Base-by-base conservation (phyloP, 2,888 invertebrate species). In the Pseudococcus viburni region DNA sequence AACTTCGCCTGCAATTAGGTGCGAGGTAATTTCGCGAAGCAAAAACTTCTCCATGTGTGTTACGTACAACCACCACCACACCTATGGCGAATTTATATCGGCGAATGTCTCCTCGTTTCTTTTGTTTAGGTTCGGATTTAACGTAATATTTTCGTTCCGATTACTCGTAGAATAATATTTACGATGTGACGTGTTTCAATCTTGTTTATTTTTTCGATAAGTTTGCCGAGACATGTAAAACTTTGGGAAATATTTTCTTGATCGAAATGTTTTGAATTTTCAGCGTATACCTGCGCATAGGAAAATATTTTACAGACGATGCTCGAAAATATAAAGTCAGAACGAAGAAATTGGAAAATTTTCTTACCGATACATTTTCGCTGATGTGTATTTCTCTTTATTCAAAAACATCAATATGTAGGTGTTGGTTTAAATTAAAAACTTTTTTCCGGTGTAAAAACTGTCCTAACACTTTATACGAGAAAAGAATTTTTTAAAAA, bases 1-100 rank as follows among this genome's bases (percentile, higher is more conserved):
- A 80, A 42, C 80, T 80, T 80, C n/a, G 80, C 46, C 68, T 46
- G 80, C 80, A 80, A 46, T 80, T 80, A 80, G n/a, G 42, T 42
- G 26, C 68, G 33, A 73, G 80, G 73, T 39, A 80, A 80, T 42
- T 80, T 80, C 9, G 5, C 26, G 26, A 80, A 39, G 46, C 8
- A 80, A 80, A 80, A 80, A 80, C n/a, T 42, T 26, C 42, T 15
- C 4, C 46, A 3, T 39, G 39, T 39, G 39, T 26, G 12, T 9
- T 22, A 12, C 26, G 8, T 22, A 64, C 8, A 33, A 33, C 26
- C 26, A 33, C 26, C 26, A 1, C 26, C 59, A 17, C 39, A 73
- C 33, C 46, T 80, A 80, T 39, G 26, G 26, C 17, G 42, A 80
- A 42, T 42, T 80, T 80, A 80, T 80, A 42, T 80, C 26, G 68